Evolutionary conservation across 92 coral and sea anemone species (phyloP).

Genomic region (Hydrozoanthus gracilis): DNA sequence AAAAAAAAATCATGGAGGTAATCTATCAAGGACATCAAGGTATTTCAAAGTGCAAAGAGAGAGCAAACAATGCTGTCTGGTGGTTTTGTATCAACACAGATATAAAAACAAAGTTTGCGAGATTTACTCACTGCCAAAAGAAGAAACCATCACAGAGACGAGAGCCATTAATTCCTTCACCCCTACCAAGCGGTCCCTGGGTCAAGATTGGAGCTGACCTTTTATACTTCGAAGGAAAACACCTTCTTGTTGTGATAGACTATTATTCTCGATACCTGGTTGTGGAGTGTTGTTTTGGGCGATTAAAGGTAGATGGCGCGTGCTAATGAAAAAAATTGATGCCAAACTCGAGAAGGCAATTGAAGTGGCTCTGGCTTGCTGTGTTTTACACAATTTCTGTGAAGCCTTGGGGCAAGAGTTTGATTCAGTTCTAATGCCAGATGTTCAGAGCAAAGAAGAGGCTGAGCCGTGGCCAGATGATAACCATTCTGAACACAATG

Average conservation of each 20-base stretch:
- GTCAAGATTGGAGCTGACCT: too few species aligned
- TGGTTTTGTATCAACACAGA: constrained; percentile 55
- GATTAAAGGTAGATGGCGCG: constrained; percentile 2
- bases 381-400: constrained; percentile 1
- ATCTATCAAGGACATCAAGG: constrained; percentile 46
- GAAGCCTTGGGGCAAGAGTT: constrained; percentile 7
- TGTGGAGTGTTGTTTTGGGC: background rate
- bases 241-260: constrained; percentile 51
- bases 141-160: constrained; percentile 19
- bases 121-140: constrained; percentile 37
- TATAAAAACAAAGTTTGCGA: constrained; percentile 39
- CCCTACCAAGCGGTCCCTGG: constrained; percentile 59
- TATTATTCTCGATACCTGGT: constrained; percentile 60
- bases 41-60: background rate
- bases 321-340: background rate
- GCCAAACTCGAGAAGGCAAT: background rate
- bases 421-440: background rate
- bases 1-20: constrained; percentile 8
- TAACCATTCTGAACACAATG: background rate
- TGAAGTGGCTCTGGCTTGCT: background rate
- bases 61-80: constrained; percentile 46
- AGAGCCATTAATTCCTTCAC: constrained; percentile 49
- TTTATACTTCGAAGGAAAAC: constrained; percentile 38
- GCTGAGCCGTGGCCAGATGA: background rate
- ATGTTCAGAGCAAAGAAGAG: background rate